phyloP scores from a whole-genome alignment of 1,140 invertebrate genomes.

The Latrodectus geometricus region DNA sequence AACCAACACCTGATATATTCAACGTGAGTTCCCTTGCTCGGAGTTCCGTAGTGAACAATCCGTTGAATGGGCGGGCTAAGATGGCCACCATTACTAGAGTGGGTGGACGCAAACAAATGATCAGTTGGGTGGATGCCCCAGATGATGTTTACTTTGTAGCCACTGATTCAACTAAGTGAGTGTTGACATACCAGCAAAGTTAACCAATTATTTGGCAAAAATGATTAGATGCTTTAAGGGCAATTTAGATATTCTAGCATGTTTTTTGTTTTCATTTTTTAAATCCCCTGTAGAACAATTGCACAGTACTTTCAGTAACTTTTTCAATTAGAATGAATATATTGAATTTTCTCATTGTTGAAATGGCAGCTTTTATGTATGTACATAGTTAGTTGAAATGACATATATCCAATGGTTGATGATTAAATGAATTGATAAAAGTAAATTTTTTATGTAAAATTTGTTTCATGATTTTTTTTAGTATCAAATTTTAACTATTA shows the following conservation, averaged over 20 bases:
- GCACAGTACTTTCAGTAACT: background rate
- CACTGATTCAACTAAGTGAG: conserved; percentile 89
- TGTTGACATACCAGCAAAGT: conserved; percentile 40
- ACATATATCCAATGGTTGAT: too few relatives aligned
- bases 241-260: conserved; percentile 61
- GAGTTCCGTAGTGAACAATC: conserved; percentile 65
- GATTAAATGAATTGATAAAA: too few relatives aligned
- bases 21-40: conserved; percentile 62
- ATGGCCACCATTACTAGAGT: conserved; percentile 76
- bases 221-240: conserved; percentile 13
- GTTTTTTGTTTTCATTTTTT: conserved; percentile 52
- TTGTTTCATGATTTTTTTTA: too few relatives aligned
- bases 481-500: too few relatives aligned
- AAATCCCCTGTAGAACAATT: conserved; percentile 1
- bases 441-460: too few relatives aligned
- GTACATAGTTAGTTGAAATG: too few relatives aligned
- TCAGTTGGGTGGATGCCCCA: conserved; percentile 97
- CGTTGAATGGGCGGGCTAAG: conserved; percentile 78
- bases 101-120: conserved; percentile 81
- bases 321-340: background rate
- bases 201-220: conserved; percentile 4
- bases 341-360: background rate
- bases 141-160: conserved; percentile 96
- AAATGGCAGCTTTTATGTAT: background rate
- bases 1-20: conserved; percentile 57